These are phyloP conservation scores for Zingel zingel DNA, from an alignment of 2,113 vertebrate genomes.

Conservation along the genomic window DNA sequence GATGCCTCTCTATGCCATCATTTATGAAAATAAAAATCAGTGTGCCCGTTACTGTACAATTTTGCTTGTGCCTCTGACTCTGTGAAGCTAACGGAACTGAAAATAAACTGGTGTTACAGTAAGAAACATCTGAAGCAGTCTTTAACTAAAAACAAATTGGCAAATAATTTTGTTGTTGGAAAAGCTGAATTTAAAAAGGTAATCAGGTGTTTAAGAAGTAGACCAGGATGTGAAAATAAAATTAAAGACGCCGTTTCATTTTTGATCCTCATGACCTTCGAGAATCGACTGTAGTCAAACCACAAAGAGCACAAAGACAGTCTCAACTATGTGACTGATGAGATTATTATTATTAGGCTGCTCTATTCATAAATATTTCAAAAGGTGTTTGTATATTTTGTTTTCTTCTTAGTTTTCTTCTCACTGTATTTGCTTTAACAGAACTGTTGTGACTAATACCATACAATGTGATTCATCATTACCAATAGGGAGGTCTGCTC, in stretches of 20 bases:
- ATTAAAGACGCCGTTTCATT: neutral
- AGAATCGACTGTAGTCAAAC: neutral
- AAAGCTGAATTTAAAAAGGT: neutral
- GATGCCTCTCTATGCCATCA: neutral
- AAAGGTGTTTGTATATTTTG: neutral
- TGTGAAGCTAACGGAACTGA: neutral
- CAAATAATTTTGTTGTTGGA: neutral
- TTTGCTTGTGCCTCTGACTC: neutral
- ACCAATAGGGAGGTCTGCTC: constrained; percentile 33
- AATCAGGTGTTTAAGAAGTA: neutral
- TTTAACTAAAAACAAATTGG: neutral
- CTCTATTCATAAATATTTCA: constrained; percentile 14
- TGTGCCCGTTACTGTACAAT: neutral
- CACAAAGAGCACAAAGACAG: neutral
- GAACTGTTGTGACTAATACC: constrained; percentile 10
- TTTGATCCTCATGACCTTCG: neutral
- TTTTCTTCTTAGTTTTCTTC: constrained; percentile 1
- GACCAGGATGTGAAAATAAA: neutral
- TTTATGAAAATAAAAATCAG: neutral
- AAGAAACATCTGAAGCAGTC: neutral
- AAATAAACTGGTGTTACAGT: neutral
- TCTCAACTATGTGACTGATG: neutral
- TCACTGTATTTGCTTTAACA: constrained; percentile 6
- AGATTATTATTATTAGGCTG: neutral
- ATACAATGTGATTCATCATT: constrained; percentile 36